Conservation (phyloP, 2,113 vertebrate species). For the Prionailurus viverrinus region DNA sequence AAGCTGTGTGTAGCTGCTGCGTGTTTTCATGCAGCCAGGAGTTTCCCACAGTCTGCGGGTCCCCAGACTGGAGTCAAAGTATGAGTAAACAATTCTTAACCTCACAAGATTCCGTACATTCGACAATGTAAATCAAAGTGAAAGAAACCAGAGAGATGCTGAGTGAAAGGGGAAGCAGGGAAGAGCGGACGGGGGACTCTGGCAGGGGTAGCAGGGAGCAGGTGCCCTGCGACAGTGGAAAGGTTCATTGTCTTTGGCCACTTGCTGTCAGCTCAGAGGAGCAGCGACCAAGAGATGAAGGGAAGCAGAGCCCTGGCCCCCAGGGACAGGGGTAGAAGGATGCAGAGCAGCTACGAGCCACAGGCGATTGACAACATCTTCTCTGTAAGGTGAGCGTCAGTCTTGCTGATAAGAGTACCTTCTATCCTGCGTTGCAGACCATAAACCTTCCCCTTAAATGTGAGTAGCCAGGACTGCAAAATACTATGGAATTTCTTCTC, state of each 20-base stretch:
- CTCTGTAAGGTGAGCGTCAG: background rate
- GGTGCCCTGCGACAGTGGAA: background rate
- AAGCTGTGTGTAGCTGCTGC: background rate
- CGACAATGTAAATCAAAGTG: background rate
- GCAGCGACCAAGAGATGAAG: no score
- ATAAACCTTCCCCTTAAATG: background rate
- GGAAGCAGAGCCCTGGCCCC: background rate
- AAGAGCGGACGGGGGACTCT: background rate
- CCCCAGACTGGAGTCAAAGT: conserved; percentile 35
- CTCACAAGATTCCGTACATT: conserved; percentile 20
- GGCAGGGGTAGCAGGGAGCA: rapidly evolving
- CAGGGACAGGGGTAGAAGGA: background rate
- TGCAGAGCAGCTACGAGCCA: rapidly evolving
- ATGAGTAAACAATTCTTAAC: conserved; percentile 6
- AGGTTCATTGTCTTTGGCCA: rapidly evolving
- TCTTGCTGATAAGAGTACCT: background rate
- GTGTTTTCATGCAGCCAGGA: background rate
- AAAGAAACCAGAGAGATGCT: background rate
- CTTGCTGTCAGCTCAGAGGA: background rate
- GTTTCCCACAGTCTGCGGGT: background rate
- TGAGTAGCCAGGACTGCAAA: background rate
- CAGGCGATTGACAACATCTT: rapidly evolving
- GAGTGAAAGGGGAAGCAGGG: background rate
- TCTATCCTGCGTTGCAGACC: background rate
- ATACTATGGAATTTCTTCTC: background rate